Percentiles rank a stretch among this genome's conserved stretches.
These are phyloP conservation scores for Drosophila kanapiae DNA, from an alignment of 1,140 invertebrate genomes.

Conservation along the genomic window DNA sequence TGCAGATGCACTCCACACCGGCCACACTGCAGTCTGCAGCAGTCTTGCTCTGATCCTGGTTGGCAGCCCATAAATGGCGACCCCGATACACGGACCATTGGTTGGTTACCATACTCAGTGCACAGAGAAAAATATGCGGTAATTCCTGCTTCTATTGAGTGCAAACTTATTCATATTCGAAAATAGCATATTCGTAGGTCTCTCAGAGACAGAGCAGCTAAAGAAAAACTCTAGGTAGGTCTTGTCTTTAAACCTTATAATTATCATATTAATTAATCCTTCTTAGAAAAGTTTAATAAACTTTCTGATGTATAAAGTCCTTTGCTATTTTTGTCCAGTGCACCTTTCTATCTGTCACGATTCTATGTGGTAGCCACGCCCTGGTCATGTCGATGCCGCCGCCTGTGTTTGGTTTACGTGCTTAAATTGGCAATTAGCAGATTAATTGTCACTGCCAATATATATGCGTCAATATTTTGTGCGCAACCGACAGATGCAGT, in stretches of 20 bases:
- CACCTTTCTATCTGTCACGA: slow-evolving; percentile 16
- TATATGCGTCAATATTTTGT: slow-evolving; percentile 80
- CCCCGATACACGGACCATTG: slow-evolving; percentile 31
- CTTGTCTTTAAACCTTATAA: no score
- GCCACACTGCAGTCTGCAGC: slow-evolving; percentile 3
- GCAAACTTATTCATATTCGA: no score
- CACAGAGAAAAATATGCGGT: not conserved
- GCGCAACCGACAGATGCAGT: slow-evolving; percentile 56
- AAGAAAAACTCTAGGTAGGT: no score
- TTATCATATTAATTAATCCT: no score
- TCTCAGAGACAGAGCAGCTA: not conserved
- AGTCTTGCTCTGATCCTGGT: slow-evolving; percentile 15
- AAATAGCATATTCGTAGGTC: not conserved
- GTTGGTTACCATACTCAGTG: slow-evolving; percentile 3
- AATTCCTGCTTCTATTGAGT: no score
- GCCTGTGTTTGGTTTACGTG: slow-evolving; percentile 82
- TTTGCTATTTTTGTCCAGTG: not conserved
- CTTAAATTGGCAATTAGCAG: slow-evolving; percentile 83
- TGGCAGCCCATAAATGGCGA: slow-evolving; percentile 59
- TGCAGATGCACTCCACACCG: slow-evolving; percentile 41
- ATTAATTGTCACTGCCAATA: slow-evolving; percentile 83
- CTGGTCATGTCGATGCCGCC: slow-evolving; percentile 54
- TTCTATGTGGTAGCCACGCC: slow-evolving; percentile 24
- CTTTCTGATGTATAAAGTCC: not conserved
- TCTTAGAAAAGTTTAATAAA: not conserved